These are phyloP conservation scores for Podabrus alpinus DNA, from an alignment of 2,888 invertebrate genomes.

Conservation along the genomic window DNA sequence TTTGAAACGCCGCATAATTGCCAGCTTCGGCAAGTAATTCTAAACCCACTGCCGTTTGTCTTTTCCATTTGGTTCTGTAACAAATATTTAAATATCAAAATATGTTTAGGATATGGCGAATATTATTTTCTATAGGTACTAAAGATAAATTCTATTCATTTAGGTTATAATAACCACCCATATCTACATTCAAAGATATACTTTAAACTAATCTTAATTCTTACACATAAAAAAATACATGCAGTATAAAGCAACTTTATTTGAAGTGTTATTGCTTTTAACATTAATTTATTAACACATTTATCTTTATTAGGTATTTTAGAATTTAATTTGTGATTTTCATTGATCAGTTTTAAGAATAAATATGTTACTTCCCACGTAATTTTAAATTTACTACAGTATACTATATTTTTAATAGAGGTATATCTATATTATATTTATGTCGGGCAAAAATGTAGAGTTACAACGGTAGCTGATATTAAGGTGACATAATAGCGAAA, in stretches of 20 bases:
- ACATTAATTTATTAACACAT: background rate
- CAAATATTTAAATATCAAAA: conserved; percentile 33
- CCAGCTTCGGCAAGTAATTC: conserved; percentile 97
- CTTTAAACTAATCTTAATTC: background rate
- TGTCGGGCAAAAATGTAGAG: no score
- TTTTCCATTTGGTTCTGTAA: conserved; percentile 97
- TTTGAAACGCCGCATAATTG: conserved; percentile 97
- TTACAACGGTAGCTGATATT: no score
- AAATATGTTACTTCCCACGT: background rate
- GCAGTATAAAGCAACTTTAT: no score
- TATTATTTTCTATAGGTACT: background rate
- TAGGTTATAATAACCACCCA: no score
- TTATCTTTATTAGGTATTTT: background rate
- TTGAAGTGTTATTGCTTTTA: background rate
- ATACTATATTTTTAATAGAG: no score
- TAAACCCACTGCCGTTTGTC: conserved; percentile 96
- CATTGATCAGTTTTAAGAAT: background rate
- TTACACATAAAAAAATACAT: background rate
- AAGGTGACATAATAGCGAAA: no score
- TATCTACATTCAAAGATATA: background rate
- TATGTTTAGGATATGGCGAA: background rate
- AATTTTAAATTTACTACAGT: background rate
- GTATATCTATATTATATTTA: no score
- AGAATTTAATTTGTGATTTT: background rate
- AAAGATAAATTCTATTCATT: background rate